These are phyloP conservation scores for Catagonus wagneri DNA, from an alignment of 2,113 vertebrate species.

Conservation along the genomic window DNA sequence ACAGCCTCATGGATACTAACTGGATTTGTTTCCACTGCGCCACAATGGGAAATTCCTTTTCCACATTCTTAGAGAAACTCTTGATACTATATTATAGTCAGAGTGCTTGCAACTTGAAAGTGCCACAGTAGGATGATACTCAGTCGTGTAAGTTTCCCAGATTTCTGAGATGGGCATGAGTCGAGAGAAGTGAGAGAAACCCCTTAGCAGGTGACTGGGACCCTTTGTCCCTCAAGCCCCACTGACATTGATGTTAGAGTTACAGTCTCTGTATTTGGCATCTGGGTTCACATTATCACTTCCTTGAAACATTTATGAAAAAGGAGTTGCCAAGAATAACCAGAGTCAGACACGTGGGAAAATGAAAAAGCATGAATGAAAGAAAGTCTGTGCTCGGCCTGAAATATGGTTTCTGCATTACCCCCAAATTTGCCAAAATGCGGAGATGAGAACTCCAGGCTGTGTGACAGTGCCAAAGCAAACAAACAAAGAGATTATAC, in stretches of 20 bases:
- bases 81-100: neutral
- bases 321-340: constrained; percentile 17
- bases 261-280: constrained; percentile 9
- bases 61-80: neutral
- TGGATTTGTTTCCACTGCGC: too few relatives aligned
- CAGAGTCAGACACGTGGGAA: neutral
- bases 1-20: too few relatives aligned
- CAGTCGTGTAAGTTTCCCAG: neutral
- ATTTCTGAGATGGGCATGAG: constrained; percentile 15
- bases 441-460: constrained; percentile 27
- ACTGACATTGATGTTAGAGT: neutral
- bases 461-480: constrained; percentile 48
- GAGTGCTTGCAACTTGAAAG: neutral
- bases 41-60: too few relatives aligned
- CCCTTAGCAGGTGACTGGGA: neutral
- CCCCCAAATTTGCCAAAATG: constrained; percentile 43
- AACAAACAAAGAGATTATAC: constrained; percentile 46
- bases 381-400: neutral
- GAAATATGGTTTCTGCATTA: constrained; percentile 48
- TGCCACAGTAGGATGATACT: constrained; percentile 1
- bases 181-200: constrained; percentile 37
- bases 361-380: constrained; percentile 1
- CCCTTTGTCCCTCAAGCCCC: constrained; percentile 13
- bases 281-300: constrained; percentile 58
- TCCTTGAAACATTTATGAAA: constrained; percentile 54